Evolutionary conservation across 2,797 vertebrate species (phyloP), one percentile per base, ranked within the genome.

Genomic region (Sebastes oblongus): DNA sequence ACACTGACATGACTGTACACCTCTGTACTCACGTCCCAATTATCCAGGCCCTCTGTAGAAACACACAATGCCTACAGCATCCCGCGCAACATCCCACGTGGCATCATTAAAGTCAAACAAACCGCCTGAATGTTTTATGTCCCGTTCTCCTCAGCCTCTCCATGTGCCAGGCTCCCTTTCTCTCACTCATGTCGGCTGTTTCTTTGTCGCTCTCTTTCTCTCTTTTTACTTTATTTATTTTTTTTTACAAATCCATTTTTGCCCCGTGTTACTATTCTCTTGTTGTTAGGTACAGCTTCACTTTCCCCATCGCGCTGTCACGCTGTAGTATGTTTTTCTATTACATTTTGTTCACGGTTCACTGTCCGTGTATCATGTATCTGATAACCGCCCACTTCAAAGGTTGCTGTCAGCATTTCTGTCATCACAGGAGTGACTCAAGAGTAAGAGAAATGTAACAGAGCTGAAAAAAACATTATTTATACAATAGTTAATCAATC

Each of bases 31-130:
- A 85, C 79, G 74, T 88, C 85, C 90, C 91, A 93, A 94, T 94
- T 93, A 95, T 78, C 80, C 75, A 12, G 72, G 72, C 85, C 85
- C 76, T 90, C 82, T 87, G 83, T 75, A 89, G 88, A 85, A 89
- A 89, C 85, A 85, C 83, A 90, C 85, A 86, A 86, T 81, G 90
- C 89, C 93, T 89, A 64, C 90, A 92, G 92, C 90, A 85, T 86
- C 75, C 81, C 9, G 77, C 62, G 18, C 85, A 87, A 81, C 89
- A 84, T 94, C 94, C 94, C 94, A 84, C 80, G 72, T 91, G 94
- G 91, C 89, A 81, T 95, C 92, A 94, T 96, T 95, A 95, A 93
- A 95, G 90, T 89, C 94, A 93, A 92, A 94, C 88, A 94, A 89
- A 91, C 83, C 62, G 78, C 80, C 84, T 91, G 90, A 93, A 92